Base-by-base conservation (phyloP, 2,113 vertebrate genomes). In the Grammomys dolichurus region DNA sequence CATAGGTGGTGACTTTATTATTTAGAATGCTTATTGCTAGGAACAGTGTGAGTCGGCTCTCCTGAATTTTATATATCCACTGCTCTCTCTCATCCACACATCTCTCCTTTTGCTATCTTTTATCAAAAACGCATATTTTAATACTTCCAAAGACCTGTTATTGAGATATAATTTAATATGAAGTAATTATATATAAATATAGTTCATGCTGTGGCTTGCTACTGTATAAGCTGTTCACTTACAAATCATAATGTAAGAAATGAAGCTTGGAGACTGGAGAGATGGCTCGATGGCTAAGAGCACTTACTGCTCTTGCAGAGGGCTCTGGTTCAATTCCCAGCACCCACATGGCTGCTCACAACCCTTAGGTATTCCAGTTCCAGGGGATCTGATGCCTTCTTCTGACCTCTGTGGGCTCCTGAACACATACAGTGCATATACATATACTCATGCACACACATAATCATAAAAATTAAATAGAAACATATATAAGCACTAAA, bases 81-180 rank as follows among this genome's bases (percentile, higher is more conserved):
- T 86, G 13, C n/a, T 84, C 26, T 77, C 17, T 82, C 8, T 82
- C 19, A 90, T 65, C 72, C 4, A 43, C 26, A 87, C 0, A 70
- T 60, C 31, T 91, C 16, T 60, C 89, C 63, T 69, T 58, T 31
- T 46, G 75, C 10, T 69, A 89, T 78, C 40, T 70, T 94, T 78
- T 78, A n/a, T 11, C 63, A 91, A 31, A 93, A 75, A 95, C 93
- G 48, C 3, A 84, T 7, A 87, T 88, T 94, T 95, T 87, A 95
- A 67, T 87, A 48, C 85, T 89, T 96, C 82, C n/a, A 94, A n/a
- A 92, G 4, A 6, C 40, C 5, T 65, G 36, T 67, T 89, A 48
- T 91, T 95, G 31, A 92, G 67, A 87, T 33, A 46, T 67, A 95
- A 76, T 93, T 85, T 78, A 86, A 67, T 46, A 90, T 22, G 93